Conservation (phyloP, 64 coral and sea anemone species). For the Pachyseris speciosa region DNA sequence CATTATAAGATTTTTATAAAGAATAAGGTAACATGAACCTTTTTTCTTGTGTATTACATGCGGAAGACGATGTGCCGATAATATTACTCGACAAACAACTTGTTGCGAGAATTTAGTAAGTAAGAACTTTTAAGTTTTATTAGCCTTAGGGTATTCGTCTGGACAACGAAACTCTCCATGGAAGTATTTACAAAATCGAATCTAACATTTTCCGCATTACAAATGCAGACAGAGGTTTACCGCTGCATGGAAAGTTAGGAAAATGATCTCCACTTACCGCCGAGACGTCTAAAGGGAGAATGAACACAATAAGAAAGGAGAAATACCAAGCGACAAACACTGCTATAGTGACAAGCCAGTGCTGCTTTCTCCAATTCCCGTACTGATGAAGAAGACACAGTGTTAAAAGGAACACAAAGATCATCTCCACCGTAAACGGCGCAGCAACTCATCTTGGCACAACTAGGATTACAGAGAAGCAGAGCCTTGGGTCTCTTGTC, state of each 20-base stretch:
- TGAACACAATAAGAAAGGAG: constrained; percentile 94
- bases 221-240: background rate
- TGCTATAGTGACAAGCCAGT: constrained; percentile 92
- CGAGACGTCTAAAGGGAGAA: constrained; percentile 97
- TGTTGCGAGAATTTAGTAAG: background rate
- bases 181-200: background rate
- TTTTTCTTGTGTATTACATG: background rate
- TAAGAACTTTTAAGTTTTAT: too few relatives aligned
- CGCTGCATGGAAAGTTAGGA: background rate
- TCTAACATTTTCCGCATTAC: background rate
- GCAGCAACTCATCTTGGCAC: constrained; percentile 71
- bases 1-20: background rate
- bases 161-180: background rate
- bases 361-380: constrained; percentile 98
- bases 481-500: background rate
- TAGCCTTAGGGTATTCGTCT: too few relatives aligned
- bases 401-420: constrained; percentile 87
- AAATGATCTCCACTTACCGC: constrained; percentile 81
- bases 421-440: constrained; percentile 91
- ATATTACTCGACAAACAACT: background rate
- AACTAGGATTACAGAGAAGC: background rate
- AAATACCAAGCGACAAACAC: constrained; percentile 99
- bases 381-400: constrained; percentile 97
- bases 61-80: background rate
- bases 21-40: background rate